phyloP scores from a whole-genome alignment of 2,888 invertebrate species.

The Nomada ruficornis region DNA sequence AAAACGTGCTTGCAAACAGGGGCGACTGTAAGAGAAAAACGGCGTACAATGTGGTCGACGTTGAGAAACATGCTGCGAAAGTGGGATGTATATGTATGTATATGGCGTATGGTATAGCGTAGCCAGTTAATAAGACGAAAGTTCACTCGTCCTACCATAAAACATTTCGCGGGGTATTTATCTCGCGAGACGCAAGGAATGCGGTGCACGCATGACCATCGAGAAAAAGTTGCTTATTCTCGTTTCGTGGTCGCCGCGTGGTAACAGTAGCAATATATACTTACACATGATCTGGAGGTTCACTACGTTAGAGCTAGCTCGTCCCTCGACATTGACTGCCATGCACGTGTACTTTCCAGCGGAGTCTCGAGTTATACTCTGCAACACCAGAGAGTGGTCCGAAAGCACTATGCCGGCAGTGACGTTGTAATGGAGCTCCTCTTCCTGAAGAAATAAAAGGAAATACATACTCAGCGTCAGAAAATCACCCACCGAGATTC shows the following conservation, averaged over 20 bases:
- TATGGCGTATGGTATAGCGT: too few relatives aligned
- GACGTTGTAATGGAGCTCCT: conserved; percentile 93
- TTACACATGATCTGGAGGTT: conserved; percentile 85
- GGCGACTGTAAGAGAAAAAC: conserved; percentile 73
- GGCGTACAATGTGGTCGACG: background rate
- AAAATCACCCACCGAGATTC: conserved; percentile 22
- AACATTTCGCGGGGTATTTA: background rate
- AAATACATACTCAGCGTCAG: background rate
- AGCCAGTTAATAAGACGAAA: background rate
- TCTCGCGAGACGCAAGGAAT: background rate
- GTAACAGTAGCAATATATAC: conserved; percentile 67
- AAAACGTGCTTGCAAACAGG: conserved; percentile 80
- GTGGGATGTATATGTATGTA: background rate
- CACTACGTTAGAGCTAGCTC: conserved; percentile 86
- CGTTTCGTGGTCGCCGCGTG: background rate
- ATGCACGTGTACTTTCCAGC: conserved; percentile 96
- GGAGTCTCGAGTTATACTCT: conserved; percentile 92
- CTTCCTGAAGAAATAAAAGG: conserved; percentile 86
- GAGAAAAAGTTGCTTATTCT: background rate
- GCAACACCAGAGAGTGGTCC: conserved; percentile 94
- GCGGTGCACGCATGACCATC: background rate
- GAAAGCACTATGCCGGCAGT: conserved; percentile 93
- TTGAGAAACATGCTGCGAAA: too few relatives aligned
- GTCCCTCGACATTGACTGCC: conserved; percentile 94
- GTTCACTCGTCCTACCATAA: background rate